These are phyloP conservation scores for Aegotheles bennettii DNA, from an alignment of 2,113 vertebrate species.

Conservation along the genomic window DNA sequence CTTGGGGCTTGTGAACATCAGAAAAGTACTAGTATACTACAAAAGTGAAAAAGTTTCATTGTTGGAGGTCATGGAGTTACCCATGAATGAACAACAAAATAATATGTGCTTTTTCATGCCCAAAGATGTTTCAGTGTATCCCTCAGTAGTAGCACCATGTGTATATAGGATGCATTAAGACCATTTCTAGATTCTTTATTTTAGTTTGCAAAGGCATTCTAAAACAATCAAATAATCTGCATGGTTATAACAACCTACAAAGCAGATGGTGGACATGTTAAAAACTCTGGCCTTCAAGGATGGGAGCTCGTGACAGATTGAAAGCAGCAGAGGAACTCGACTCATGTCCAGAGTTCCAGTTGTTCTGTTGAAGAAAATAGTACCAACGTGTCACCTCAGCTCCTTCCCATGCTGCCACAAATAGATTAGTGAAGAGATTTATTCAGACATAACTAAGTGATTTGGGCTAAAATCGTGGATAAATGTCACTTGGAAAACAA, in stretches of 20 bases:
- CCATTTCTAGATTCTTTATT: not conserved
- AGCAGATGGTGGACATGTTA: constrained; percentile 6
- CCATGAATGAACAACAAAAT: not conserved
- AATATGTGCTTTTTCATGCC: not conserved
- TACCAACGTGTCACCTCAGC: not conserved
- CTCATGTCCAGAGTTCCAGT: not conserved
- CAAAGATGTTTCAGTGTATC: not conserved
- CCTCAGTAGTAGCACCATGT: not conserved
- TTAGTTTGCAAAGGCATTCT: not conserved
- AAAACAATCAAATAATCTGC: not conserved
- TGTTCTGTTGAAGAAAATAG: not conserved
- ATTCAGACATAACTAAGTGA: not conserved
- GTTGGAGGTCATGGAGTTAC: not conserved
- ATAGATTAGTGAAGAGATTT: not conserved
- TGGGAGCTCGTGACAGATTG: not conserved
- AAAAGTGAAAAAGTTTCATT: not conserved
- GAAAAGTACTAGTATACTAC: not conserved
- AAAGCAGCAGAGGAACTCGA: not conserved
- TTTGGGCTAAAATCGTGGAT: not conserved
- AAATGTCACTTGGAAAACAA: not conserved
- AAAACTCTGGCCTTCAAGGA: constrained; percentile 6
- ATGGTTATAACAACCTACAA: not conserved
- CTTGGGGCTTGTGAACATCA: not conserved
- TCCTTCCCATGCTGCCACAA: not conserved
- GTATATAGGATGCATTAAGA: not conserved